phyloP scores from a whole-genome alignment of 2,113 vertebrate genomes.

The Psettodes erumei region DNA sequence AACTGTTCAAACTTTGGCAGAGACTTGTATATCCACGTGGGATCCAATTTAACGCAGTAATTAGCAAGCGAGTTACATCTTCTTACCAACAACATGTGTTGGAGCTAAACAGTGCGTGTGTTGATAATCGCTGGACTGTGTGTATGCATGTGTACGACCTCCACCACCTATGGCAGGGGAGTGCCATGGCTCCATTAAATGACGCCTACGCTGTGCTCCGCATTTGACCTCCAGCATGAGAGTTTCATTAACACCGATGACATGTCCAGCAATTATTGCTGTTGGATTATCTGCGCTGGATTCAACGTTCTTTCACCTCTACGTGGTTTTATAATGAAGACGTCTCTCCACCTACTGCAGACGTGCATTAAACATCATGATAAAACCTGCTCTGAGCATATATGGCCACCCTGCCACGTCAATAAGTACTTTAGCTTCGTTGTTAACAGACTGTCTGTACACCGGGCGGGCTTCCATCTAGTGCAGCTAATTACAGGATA shows the following conservation, averaged over 20 bases:
- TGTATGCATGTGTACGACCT: too few species aligned
- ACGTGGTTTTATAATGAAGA: neutral
- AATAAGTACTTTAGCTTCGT: slow-evolving; percentile 26
- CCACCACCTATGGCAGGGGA: too few species aligned
- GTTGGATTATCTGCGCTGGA: neutral
- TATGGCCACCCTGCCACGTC: slow-evolving; percentile 7
- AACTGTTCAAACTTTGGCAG: too few species aligned
- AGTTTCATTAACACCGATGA: slow-evolving; percentile 3
- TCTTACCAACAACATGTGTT: neutral
- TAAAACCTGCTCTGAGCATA: slow-evolving; percentile 13
- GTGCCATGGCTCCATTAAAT: too few species aligned
- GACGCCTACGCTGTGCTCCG: too few species aligned
- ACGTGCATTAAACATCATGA: slow-evolving; percentile 6
- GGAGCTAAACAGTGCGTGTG: neutral
- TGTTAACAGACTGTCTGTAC: slow-evolving; percentile 14
- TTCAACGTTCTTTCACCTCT: neutral
- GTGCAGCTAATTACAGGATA: slow-evolving; percentile 31
- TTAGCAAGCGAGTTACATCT: too few species aligned
- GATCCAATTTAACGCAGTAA: neutral
- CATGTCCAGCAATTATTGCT: neutral
- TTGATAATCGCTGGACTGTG: neutral
- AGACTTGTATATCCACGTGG: too few species aligned
- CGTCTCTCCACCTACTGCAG: neutral
- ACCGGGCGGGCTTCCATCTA: neutral
- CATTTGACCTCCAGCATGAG: neutral